Conservation (phyloP, 2,888 invertebrate species). For the Cephus spinipes region DNA sequence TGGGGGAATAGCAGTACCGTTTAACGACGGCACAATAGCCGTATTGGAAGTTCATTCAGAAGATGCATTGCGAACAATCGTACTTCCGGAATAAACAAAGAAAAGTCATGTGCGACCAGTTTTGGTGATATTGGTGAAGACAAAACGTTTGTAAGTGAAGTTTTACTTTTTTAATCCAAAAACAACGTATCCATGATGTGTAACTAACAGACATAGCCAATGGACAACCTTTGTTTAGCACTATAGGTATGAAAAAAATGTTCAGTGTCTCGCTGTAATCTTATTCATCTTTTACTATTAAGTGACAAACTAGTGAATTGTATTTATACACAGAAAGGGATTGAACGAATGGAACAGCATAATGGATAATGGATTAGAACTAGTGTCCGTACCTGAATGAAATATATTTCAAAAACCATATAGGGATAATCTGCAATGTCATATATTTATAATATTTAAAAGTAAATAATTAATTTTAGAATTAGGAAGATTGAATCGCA, state of each 20-base stretch:
- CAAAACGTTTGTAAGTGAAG: slow-evolving; percentile 1
- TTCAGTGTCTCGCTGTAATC: not conserved
- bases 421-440: not conserved
- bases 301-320: not conserved
- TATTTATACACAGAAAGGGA: not conserved
- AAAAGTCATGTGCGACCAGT: slow-evolving; percentile 27
- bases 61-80: slow-evolving; percentile 87
- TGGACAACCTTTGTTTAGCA: not conserved
- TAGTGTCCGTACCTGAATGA: not conserved
- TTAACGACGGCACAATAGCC: slow-evolving; percentile 94
- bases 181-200: not conserved
- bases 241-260: not conserved
- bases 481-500: not conserved
- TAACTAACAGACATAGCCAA: not conserved
- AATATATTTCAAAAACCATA: not conserved
- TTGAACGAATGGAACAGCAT: not conserved
- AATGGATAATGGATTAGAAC: not conserved
- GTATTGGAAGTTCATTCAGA: slow-evolving; percentile 85
- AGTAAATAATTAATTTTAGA: not conserved
- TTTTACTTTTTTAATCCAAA: not conserved
- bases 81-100: slow-evolving; percentile 54
- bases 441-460: not conserved
- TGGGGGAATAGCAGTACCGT: slow-evolving; percentile 92
- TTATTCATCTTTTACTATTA: not conserved
- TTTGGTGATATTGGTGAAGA: slow-evolving; percentile 4